phyloP scores from a whole-genome alignment of 2,113 vertebrate genomes.

The Origma solitaria region DNA sequence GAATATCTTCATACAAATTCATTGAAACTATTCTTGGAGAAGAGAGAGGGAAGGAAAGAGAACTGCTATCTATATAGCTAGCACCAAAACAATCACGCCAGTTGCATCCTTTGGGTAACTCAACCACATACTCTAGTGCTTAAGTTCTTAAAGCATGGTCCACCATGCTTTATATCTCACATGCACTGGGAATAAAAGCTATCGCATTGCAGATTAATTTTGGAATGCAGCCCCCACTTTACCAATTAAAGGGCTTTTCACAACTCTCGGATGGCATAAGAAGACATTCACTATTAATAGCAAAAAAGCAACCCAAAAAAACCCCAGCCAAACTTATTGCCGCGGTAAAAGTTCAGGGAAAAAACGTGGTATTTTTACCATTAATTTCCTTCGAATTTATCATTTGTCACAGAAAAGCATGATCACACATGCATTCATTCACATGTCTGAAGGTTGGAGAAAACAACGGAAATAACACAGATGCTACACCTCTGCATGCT shows the following conservation, averaged over 20 bases:
- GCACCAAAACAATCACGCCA: neutral
- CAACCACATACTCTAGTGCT: neutral
- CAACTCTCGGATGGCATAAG: neutral
- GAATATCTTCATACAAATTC: neutral
- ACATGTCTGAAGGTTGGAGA: neutral
- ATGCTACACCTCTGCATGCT: neutral
- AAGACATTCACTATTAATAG: neutral
- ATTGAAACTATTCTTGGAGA: neutral
- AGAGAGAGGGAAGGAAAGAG: neutral
- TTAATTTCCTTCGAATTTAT: neutral
- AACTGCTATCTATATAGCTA: neutral
- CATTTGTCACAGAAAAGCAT: neutral
- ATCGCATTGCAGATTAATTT: neutral
- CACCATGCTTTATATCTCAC: neutral
- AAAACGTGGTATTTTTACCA: neutral
- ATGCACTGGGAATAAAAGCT: neutral
- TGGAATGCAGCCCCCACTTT: neutral
- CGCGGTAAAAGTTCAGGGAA: rapidly evolving
- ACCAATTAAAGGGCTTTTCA: neutral
- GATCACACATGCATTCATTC: neutral
- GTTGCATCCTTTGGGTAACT: neutral
- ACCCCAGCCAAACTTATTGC: neutral
- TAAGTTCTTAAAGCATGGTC: neutral
- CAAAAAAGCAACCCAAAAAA: neutral
- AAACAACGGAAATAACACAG: neutral